Conservation (phyloP, 2,888 invertebrate genomes). For the Allophyes oxyacanthae region DNA sequence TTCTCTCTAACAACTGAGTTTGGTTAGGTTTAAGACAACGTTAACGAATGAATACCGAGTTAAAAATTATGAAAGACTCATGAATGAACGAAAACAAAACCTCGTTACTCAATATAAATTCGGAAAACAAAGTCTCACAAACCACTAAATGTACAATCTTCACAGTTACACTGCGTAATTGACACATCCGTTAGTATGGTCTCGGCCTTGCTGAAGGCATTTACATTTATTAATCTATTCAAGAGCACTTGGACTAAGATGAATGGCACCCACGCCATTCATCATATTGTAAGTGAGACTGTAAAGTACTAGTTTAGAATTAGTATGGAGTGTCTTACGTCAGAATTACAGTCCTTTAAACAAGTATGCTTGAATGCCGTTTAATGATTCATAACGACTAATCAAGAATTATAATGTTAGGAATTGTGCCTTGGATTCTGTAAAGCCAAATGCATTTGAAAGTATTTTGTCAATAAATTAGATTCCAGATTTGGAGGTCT, state of each 20-base stretch:
- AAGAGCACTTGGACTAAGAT: constrained; percentile 39
- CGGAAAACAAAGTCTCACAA: constrained; percentile 7
- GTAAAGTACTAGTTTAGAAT: constrained; percentile 20
- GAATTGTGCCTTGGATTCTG: constrained; percentile 19
- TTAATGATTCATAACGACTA: constrained; percentile 18
- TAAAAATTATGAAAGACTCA: no score
- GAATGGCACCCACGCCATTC: constrained; percentile 38
- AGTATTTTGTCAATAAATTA: constrained; percentile 1
- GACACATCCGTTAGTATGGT: constrained; percentile 31
- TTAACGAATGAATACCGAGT: no score
- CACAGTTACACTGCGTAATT: constrained; percentile 16
- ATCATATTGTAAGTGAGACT: constrained; percentile 30
- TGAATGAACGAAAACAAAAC: background rate
- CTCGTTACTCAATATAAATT: background rate
- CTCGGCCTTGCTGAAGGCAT: constrained; percentile 36
- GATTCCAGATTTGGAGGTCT: background rate
- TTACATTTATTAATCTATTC: constrained; percentile 42
- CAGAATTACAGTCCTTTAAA: constrained; percentile 2
- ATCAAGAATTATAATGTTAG: constrained; percentile 7
- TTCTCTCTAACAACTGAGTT: no score
- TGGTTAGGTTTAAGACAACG: no score
- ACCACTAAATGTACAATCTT: constrained; percentile 26
- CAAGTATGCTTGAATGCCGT: background rate
- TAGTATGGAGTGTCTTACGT: constrained; percentile 29
- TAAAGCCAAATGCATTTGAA: constrained; percentile 3